Evolutionary conservation across 2,888 invertebrate genomes (phyloP).

Genomic region (Acrocera orbiculus): DNA sequence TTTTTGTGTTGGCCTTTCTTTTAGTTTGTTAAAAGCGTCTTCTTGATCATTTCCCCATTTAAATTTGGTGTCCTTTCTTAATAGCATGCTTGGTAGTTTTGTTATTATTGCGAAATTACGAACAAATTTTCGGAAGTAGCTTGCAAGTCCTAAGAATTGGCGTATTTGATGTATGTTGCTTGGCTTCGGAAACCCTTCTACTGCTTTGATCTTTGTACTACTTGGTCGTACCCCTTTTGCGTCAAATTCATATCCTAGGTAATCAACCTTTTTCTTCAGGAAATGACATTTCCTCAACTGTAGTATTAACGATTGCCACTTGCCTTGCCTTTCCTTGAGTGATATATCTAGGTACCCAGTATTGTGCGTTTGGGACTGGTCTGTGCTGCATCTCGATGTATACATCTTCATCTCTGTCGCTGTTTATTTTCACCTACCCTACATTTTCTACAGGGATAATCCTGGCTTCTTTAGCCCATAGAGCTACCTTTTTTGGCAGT

Average conservation of each 20-base stretch:
- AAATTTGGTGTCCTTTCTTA: slow-evolving; percentile 4
- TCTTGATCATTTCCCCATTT: not conserved
- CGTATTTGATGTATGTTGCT: not conserved
- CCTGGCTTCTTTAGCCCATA: not conserved
- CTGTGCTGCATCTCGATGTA: not conserved
- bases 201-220: slow-evolving; percentile 13
- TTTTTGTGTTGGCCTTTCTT: slow-evolving; percentile 6
- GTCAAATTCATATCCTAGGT: slow-evolving; percentile 15
- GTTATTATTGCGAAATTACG: too few relatives aligned
- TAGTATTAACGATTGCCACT: too few relatives aligned
- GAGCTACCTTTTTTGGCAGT: not conserved
- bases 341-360: too few relatives aligned
- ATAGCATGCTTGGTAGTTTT: too few relatives aligned
- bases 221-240: slow-evolving; percentile 13
- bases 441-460: too few relatives aligned
- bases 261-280: too few relatives aligned
- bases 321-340: too few relatives aligned
- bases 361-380: not conserved
- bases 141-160: slow-evolving; percentile 13
- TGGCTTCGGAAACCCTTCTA: slow-evolving; percentile 8
- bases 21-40: slow-evolving; percentile 1
- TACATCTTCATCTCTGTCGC: not conserved
- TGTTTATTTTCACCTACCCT: not conserved
- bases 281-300: too few relatives aligned
- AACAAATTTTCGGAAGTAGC: slow-evolving; percentile 16